Conservation (phyloP, 2,113 vertebrate species). For the Amia ocellicauda region DNA sequence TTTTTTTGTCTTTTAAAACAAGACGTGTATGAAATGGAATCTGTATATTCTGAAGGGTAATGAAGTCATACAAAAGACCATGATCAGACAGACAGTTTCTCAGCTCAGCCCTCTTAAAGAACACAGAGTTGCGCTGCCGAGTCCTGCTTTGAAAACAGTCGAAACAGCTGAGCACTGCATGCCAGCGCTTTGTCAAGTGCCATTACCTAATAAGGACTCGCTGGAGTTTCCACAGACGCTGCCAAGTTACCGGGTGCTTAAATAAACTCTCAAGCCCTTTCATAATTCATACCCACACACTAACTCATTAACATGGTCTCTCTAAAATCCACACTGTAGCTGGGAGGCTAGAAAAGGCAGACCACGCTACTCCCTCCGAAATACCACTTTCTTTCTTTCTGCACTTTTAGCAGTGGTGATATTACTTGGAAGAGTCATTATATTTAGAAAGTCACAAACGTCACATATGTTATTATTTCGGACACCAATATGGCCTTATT, state of each 20-base stretch:
- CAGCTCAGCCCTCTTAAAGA: too few species aligned
- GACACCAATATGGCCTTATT: conserved; percentile 37
- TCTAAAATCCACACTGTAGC: conserved; percentile 23
- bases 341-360: background rate
- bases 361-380: conserved; percentile 19
- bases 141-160: background rate
- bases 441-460: conserved; percentile 41
- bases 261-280: conserved; percentile 54
- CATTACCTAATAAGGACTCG: conserved; percentile 56
- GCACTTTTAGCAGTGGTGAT: conserved; percentile 22
- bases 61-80: too few species aligned
- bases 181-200: conserved; percentile 32
- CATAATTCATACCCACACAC: conserved; percentile 27
- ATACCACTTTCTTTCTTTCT: conserved; percentile 33
- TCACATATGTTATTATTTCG: conserved; percentile 23
- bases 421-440: conserved; percentile 19
- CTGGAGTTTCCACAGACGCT: conserved; percentile 37
- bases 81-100: too few species aligned
- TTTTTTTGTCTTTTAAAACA: too few species aligned
- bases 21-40: too few species aligned
- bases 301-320: conserved; percentile 54
- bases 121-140: too few species aligned
- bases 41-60: too few species aligned
- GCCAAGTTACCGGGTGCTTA: conserved; percentile 48
- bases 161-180: background rate